Conservation (phyloP, 2,888 invertebrate genomes). For the Andrena flavipes region DNA sequence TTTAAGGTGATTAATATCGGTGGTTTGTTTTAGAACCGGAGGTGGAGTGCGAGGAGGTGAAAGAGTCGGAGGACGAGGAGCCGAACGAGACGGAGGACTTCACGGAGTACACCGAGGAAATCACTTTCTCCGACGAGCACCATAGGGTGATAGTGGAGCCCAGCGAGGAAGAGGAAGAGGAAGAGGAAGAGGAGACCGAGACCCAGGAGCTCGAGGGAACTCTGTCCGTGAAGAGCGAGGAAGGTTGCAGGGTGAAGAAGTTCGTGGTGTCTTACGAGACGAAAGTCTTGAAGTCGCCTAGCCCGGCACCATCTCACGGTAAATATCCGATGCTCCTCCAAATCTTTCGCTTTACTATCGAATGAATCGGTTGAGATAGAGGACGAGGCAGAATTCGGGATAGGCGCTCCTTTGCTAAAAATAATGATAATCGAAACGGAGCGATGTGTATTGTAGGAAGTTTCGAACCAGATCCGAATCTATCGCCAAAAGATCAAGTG, state of each 20-base stretch:
- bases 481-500: slow-evolving; percentile 82
- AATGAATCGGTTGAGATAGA: not conserved
- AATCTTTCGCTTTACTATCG: not conserved
- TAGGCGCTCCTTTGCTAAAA: not conserved
- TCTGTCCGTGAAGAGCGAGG: slow-evolving; percentile 80
- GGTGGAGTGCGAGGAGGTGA: slow-evolving; percentile 7
- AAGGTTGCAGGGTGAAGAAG: slow-evolving; percentile 80
- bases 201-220: slow-evolving; percentile 78
- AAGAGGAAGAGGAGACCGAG: slow-evolving; percentile 75
- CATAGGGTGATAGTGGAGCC: slow-evolving; percentile 68
- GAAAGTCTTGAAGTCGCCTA: slow-evolving; percentile 79
- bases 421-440: slow-evolving; percentile 37
- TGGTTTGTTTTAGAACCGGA: slow-evolving; percentile 12
- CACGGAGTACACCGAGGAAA: slow-evolving; percentile 66
- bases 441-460: slow-evolving; percentile 78
- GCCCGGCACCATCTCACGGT: slow-evolving; percentile 81
- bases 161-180: slow-evolving; percentile 69
- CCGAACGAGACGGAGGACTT: slow-evolving; percentile 27
- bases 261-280: slow-evolving; percentile 83
- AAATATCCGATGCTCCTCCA: slow-evolving; percentile 29
- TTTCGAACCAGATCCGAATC: slow-evolving; percentile 83
- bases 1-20: too few relatives aligned
- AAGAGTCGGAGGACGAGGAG: slow-evolving; percentile 49
- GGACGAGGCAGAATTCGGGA: too few relatives aligned
- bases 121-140: slow-evolving; percentile 55